phyloP scores from a whole-genome alignment of 92 coral and sea anemone genomes.

The Metridium senile region DNA sequence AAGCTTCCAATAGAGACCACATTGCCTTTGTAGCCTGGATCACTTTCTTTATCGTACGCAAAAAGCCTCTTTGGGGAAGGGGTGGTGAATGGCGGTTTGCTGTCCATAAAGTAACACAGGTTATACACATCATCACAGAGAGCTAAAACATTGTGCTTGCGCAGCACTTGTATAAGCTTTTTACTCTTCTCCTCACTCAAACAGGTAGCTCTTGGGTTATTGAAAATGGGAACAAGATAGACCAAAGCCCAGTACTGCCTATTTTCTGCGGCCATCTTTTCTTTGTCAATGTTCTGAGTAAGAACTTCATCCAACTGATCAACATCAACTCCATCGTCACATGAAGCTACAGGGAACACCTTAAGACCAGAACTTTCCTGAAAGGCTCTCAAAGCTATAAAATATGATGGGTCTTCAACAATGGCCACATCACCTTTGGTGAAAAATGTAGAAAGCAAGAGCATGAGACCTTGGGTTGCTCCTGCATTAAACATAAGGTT shows the following conservation, averaged over 20 bases:
- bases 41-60: conserved; percentile 76
- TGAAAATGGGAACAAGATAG: conserved; percentile 84
- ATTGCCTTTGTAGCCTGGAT: conserved; percentile 86
- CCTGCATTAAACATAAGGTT: conserved; percentile 80
- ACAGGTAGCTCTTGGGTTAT: conserved; percentile 79
- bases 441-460: conserved; percentile 44
- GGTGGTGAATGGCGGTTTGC: conserved; percentile 33
- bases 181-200: conserved; percentile 67
- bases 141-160: conserved; percentile 79
- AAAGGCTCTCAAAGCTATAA: conserved; percentile 57
- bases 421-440: conserved; percentile 72
- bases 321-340: conserved; percentile 73
- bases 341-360: conserved; percentile 69
- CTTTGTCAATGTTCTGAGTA: conserved; percentile 49
- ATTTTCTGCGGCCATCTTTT: conserved; percentile 36
- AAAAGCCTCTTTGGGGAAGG: conserved; percentile 63
- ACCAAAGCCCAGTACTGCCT: conserved; percentile 77
- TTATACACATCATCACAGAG: conserved; percentile 93
- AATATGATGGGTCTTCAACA: conserved; percentile 94
- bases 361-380: conserved; percentile 64
- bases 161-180: conserved; percentile 69
- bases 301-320: conserved; percentile 76
- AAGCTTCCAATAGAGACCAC: conserved; percentile 92
- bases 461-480: conserved; percentile 76
- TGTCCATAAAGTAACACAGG: conserved; percentile 19